Evolutionary conservation across 30 jellyfish, hydroid and myxozoan species (phyloP).

Genomic region (Euphysa ruthae): DNA sequence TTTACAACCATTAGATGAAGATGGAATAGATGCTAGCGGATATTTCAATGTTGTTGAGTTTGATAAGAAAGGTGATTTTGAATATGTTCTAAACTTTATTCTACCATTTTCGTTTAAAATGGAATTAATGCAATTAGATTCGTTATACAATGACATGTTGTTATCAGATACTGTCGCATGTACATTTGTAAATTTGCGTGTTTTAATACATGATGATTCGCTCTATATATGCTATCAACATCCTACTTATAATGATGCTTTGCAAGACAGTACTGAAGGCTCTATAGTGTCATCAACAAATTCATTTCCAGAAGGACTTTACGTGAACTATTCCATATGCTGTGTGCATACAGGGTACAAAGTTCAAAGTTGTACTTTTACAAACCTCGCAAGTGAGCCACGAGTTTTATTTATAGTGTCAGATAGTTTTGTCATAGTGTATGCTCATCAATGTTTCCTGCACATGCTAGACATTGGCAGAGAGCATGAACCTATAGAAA

Average conservation of each 20-base stretch:
- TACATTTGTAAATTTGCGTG: constrained; percentile 2
- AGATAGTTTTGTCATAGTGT: constrained; percentile 23
- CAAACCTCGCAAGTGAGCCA: constrained; percentile 41
- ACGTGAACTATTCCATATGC: constrained; percentile 44
- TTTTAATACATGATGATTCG: neutral
- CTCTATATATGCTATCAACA: neutral
- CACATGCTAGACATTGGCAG: constrained; percentile 77
- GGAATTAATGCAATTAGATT: constrained; percentile 39
- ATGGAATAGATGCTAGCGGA: constrained; percentile 35
- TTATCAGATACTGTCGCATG: neutral
- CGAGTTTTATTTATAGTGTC: constrained; percentile 38
- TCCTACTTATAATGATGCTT: neutral
- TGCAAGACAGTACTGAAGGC: neutral
- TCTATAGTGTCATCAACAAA: neutral
- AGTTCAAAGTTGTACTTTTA: constrained; percentile 13
- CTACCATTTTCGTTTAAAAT: constrained; percentile 41
- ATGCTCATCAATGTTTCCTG: neutral
- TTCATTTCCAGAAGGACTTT: too few species aligned
- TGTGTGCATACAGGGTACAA: constrained; percentile 73
- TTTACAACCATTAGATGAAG: constrained; percentile 62
- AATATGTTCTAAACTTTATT: constrained; percentile 38
- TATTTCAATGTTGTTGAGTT: constrained; percentile 55
- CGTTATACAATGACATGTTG: constrained; percentile 17
- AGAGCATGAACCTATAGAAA: constrained; percentile 82
- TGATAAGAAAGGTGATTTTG: constrained; percentile 33